phyloP scores from a whole-genome alignment of 1,140 invertebrate genomes.

The Temnothorax longispinosus region DNA sequence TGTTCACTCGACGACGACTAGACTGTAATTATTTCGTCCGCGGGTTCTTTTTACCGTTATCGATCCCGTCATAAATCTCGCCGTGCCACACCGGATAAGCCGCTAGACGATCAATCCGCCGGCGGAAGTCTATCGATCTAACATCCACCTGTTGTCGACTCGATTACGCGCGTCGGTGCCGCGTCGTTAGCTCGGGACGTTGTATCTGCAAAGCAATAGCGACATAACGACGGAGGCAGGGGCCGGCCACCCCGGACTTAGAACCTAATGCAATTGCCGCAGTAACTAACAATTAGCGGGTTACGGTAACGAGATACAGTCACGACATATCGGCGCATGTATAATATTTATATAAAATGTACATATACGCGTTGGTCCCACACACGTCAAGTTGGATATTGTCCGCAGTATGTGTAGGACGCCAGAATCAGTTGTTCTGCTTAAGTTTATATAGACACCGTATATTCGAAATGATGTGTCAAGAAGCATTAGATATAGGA shows the following conservation, averaged over 20 bases:
- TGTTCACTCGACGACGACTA: neutral
- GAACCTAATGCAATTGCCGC: constrained; percentile 74
- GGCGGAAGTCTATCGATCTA: constrained; percentile 61
- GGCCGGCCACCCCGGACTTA: constrained; percentile 62
- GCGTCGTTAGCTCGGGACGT: constrained; percentile 51
- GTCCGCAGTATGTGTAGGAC: constrained; percentile 38
- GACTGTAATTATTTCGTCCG: constrained; percentile 51
- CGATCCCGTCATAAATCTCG: constrained; percentile 50
- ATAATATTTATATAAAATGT: neutral
- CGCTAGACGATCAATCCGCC: constrained; percentile 46
- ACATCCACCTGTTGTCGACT: constrained; percentile 69
- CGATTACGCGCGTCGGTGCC: constrained; percentile 48
- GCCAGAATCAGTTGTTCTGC: neutral
- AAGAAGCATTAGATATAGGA: neutral
- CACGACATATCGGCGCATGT: constrained; percentile 41
- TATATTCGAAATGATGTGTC: neutral
- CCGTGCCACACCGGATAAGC: constrained; percentile 7
- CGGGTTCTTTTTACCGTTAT: constrained; percentile 48
- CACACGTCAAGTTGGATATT: constrained; percentile 20
- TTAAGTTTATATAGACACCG: neutral
- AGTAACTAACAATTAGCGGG: constrained; percentile 77
- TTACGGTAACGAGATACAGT: constrained; percentile 63
- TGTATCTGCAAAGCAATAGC: constrained; percentile 36
- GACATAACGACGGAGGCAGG: constrained; percentile 39
- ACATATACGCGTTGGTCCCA: neutral